Conservation (phyloP, 2,113 vertebrate species). For the Apodemus speciosus region DNA sequence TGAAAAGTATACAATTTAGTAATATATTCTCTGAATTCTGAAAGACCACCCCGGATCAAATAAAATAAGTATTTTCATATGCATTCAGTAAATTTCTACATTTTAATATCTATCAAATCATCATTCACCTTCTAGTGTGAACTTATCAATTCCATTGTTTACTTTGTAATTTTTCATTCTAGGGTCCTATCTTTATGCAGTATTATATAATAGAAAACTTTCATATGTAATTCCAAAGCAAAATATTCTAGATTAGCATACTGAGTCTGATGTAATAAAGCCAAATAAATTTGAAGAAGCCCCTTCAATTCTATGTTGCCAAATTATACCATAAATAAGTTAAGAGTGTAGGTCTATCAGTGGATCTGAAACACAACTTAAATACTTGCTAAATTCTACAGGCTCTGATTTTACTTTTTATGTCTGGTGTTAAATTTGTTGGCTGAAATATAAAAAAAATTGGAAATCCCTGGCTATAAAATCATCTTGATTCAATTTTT, state of each 20-base stretch:
- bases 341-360: neutral
- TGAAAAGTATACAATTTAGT: neutral
- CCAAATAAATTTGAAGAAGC: slow-evolving; percentile 1
- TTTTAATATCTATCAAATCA: neutral
- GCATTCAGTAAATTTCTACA: neutral
- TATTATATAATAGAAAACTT: neutral
- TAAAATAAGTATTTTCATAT: neutral
- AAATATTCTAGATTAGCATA: slow-evolving; percentile 18
- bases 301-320: neutral
- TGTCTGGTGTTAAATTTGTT: slow-evolving; percentile 5
- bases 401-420: neutral
- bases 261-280: neutral
- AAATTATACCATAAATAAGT: neutral
- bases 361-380: slow-evolving; percentile 40
- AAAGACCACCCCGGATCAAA: neutral
- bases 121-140: neutral
- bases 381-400: neutral
- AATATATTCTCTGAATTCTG: neutral
- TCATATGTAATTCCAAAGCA: neutral
- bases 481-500: neutral
- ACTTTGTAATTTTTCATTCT: slow-evolving; percentile 9
- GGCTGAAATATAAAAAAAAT: neutral
- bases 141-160: neutral
- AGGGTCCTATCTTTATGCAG: neutral
- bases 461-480: neutral